phyloP scores from a whole-genome alignment of 2,797 vertebrate species.

The Coreius guichenoti region DNA sequence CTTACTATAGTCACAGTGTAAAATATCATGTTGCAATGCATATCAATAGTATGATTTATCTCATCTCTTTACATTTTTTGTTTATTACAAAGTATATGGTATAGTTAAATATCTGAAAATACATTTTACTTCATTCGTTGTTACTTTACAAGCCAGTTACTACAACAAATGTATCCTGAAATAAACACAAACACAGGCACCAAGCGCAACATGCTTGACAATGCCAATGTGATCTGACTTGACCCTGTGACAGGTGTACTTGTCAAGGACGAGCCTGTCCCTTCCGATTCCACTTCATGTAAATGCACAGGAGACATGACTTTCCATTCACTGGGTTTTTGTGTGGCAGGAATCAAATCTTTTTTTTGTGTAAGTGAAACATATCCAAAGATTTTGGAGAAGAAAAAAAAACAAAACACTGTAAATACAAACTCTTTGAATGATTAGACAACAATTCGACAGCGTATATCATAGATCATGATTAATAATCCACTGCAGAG shows the following conservation, averaged over 20 bases:
- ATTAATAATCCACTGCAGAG: constrained; percentile 40
- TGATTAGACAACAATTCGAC: constrained; percentile 16
- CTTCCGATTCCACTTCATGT: constrained; percentile 75
- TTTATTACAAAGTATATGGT: not conserved
- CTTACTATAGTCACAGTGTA: not conserved
- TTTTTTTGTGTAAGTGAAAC: constrained; percentile 44
- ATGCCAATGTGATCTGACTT: constrained; percentile 80
- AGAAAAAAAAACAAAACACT: not conserved
- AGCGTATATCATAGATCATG: constrained; percentile 37
- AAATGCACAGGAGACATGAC: constrained; percentile 69
- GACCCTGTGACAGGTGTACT: constrained; percentile 82
- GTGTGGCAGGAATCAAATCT: constrained; percentile 55
- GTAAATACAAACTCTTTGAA: constrained; percentile 6
- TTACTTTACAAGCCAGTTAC: constrained; percentile 10
- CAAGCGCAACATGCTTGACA: constrained; percentile 62
- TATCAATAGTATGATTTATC: not conserved
- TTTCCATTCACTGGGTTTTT: constrained; percentile 70
- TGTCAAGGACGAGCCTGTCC: constrained; percentile 82
- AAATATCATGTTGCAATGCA: not conserved
- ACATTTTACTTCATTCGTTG: not conserved
- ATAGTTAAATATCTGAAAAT: not conserved
- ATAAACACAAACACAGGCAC: constrained; percentile 34
- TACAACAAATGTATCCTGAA: not conserved
- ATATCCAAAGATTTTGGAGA: not conserved
- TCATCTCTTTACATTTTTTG: not conserved